Evolutionary conservation across 1,140 invertebrate genomes (phyloP).

Genomic region (Elymnias hypermnestra): DNA sequence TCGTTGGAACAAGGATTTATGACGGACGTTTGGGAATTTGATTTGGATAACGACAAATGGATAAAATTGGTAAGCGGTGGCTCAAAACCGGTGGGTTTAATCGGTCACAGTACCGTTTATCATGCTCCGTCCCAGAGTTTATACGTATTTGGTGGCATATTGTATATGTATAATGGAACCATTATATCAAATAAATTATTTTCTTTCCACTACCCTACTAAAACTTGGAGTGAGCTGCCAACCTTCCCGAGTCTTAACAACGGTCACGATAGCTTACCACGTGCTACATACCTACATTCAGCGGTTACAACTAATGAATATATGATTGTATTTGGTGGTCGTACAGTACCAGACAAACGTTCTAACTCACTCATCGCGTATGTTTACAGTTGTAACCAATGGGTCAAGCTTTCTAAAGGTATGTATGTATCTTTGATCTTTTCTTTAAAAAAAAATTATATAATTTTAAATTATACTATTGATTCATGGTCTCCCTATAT

Average conservation of each 20-base stretch:
- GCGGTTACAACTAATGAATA: conserved; percentile 91
- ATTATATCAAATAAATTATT: conserved; percentile 85
- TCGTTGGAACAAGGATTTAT: conserved; percentile 85
- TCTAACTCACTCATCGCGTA: conserved; percentile 88
- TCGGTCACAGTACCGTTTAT: conserved; percentile 94
- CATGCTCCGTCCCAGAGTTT: conserved; percentile 87
- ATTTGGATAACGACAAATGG: conserved; percentile 85
- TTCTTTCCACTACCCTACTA: conserved; percentile 85
- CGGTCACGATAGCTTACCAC: conserved; percentile 77
- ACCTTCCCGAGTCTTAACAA: conserved; percentile 80
- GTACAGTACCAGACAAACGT: conserved; percentile 82
- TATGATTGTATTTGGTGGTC: conserved; percentile 93
- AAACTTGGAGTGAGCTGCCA: conserved; percentile 86
- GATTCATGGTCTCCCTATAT: too few species aligned
- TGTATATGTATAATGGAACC: conserved; percentile 84
- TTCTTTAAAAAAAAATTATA: background rate
- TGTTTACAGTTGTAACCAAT: conserved; percentile 92
- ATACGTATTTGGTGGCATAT: conserved; percentile 93
- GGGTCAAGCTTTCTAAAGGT: conserved; percentile 83
- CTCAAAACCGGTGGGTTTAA: conserved; percentile 87
- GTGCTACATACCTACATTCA: conserved; percentile 90
- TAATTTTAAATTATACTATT: too few species aligned
- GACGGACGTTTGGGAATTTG: conserved; percentile 89
- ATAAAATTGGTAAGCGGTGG: conserved; percentile 81
- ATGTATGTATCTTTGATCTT: conserved; percentile 17